Conservation (phyloP, 2,888 invertebrate species). For the Nymphalis urticae region DNA sequence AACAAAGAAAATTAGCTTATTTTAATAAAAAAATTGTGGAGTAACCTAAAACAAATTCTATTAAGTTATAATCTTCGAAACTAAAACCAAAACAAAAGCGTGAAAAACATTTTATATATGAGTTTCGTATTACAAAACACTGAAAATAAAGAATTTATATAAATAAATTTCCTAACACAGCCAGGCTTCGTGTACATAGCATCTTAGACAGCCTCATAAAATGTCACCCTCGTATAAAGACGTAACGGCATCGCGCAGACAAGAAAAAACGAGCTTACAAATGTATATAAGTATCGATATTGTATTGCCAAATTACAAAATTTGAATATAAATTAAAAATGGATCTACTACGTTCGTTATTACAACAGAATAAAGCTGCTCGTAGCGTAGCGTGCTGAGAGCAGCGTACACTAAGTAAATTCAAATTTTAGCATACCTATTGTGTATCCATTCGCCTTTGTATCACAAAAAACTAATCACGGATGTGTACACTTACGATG, state of each 20-base stretch:
- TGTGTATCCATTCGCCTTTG: conserved; percentile 37
- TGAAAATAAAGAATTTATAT: too few relatives aligned
- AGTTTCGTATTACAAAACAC: too few relatives aligned
- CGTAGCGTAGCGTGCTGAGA: conserved; percentile 34
- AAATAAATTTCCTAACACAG: too few relatives aligned
- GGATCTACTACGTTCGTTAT: conserved; percentile 28
- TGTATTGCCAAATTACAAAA: conserved; percentile 16
- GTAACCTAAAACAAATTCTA: too few relatives aligned
- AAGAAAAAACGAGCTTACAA: not conserved
- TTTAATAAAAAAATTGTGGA: too few relatives aligned
- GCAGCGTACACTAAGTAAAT: conserved; percentile 21
- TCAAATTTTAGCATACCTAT: conserved; percentile 36
- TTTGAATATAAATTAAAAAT: conserved; percentile 23
- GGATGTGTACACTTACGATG: conserved; percentile 39
- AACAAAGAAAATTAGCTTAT: too few relatives aligned
- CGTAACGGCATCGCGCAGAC: conserved; percentile 1
- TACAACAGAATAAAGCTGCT: conserved; percentile 24
- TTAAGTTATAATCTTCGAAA: too few relatives aligned
- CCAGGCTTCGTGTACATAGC: not conserved
- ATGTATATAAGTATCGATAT: not conserved
- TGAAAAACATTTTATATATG: too few relatives aligned
- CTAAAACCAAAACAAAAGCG: too few relatives aligned
- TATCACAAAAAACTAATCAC: conserved; percentile 36
- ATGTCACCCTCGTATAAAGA: conserved; percentile 11
- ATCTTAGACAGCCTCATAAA: conserved; percentile 23